Evolutionary conservation across 2,888 invertebrate genomes (phyloP).

Genomic region (Agrypnus murinus): DNA sequence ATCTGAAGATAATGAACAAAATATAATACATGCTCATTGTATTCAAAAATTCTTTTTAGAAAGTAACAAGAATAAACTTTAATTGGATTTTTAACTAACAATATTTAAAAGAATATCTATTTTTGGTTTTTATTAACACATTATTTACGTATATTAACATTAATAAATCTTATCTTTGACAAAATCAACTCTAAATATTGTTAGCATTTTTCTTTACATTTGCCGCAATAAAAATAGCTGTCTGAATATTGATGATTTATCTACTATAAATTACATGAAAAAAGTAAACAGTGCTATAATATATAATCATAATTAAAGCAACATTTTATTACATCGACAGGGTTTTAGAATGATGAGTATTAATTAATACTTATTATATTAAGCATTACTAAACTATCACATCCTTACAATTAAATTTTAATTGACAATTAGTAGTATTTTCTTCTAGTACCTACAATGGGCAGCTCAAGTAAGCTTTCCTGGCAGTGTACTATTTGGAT

Average conservation of each 20-base stretch:
- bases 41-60: neutral
- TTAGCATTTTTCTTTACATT: constrained; percentile 10
- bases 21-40: neutral
- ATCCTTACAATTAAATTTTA: constrained; percentile 42
- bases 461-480: constrained; percentile 37
- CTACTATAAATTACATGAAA: neutral
- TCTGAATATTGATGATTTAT: neutral
- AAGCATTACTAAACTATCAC: constrained; percentile 42
- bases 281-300: neutral
- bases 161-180: neutral
- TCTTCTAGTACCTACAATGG: constrained; percentile 42
- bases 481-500: constrained; percentile 48
- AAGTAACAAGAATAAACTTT: neutral
- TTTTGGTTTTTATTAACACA: neutral
- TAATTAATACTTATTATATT: constrained; percentile 31
- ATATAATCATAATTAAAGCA: neutral
- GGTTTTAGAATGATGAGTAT: constrained; percentile 25
- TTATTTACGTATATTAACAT: neutral
- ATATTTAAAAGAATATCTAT: constrained; percentile 6
- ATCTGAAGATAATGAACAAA: neutral
- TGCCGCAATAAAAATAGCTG: constrained; percentile 23
- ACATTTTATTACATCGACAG: neutral
- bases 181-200: constrained; percentile 6
- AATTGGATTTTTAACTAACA: constrained; percentile 4
- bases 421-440: constrained; percentile 48